These are phyloP conservation scores for Mesochorus sp. DNA, from an alignment of 2,888 invertebrate genomes.

Conservation along the genomic window DNA sequence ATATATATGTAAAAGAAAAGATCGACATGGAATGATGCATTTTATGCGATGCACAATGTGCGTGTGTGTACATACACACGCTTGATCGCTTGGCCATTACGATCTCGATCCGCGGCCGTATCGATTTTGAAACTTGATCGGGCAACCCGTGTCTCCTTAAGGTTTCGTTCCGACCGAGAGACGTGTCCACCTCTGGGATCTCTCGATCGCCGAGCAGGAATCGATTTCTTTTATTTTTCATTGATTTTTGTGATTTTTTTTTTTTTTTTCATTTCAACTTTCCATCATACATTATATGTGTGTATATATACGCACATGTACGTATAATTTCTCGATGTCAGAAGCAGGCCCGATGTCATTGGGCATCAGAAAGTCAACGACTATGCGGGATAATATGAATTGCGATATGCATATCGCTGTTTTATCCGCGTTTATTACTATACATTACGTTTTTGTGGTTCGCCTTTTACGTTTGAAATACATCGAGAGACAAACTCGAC, in stretches of 20 bases:
- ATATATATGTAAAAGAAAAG: background rate
- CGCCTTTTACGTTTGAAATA: background rate
- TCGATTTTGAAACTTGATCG: conserved; percentile 76
- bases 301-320: too few relatives aligned
- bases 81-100: conserved; percentile 75
- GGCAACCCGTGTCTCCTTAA: conserved; percentile 68
- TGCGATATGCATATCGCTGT: background rate
- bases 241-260: background rate
- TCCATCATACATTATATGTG: conserved; percentile 1
- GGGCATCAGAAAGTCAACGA: conserved; percentile 3
- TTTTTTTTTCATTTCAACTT: conserved; percentile 35
- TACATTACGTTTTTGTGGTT: conserved; percentile 34
- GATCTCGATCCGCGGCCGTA: conserved; percentile 69
- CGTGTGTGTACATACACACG: conserved; percentile 54
- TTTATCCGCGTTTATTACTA: background rate
- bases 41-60: conserved; percentile 24
- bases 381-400: conserved; percentile 3
- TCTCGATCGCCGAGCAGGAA: conserved; percentile 47
- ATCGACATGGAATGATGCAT: background rate
- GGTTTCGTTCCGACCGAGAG: conserved; percentile 68
- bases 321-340: conserved; percentile 41
- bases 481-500: conserved; percentile 14
- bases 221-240: conserved; percentile 52
- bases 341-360: conserved; percentile 42
- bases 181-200: conserved; percentile 53